Evolutionary conservation across 2,888 invertebrate species (phyloP), one percentile per base, ranked within the genome.

Genomic region (Sinohyriopsis cumingii): DNA sequence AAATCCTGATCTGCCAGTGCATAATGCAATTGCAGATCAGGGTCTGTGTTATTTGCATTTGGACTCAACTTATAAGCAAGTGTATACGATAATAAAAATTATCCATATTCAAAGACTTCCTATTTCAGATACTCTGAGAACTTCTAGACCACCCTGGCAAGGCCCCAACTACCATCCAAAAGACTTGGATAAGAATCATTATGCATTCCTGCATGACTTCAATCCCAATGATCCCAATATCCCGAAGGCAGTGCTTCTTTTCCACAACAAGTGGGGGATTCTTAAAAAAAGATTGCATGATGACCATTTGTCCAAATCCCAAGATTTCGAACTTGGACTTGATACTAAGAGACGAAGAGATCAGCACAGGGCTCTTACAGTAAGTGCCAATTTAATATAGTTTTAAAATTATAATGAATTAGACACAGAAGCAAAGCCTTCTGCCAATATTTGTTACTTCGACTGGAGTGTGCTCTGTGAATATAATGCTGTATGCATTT

Each of bases 231-330:
- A 87, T 28, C 87, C 88, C 12, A 76, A 79, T 54, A 68, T 83
- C 59, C 84, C 85, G 22, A 78, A 80, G 63, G 81, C 86, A 19
- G 76, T 83, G 15, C 72, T 84, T 12, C 76, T 84, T 24, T 81
- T 86, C 71, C 86, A 87, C 76, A 86, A 87, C 76, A 82, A 85
- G 65, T 89, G 85, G 82, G 88, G 88, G 9, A 82, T 83, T 12
- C 73, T 79, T 45, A 83, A 82, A 68, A 76, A 72, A 67, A 73
- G 75, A 24, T 59, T 65, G 2, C 77, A 72, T 55, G 74, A 77
- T 19, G 68, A 75, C 20, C 78, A 71, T 22, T 59, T 82, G 9
- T 73, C 81, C 12, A 78, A 79, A 56, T 80, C 82, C 12, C 75
- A 82, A 59, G 76, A 78, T 62, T 80, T 81, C 75, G 85, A 83